phyloP scores from a whole-genome alignment of 1,140 invertebrate genomes.

The Drosophila tani region DNA sequence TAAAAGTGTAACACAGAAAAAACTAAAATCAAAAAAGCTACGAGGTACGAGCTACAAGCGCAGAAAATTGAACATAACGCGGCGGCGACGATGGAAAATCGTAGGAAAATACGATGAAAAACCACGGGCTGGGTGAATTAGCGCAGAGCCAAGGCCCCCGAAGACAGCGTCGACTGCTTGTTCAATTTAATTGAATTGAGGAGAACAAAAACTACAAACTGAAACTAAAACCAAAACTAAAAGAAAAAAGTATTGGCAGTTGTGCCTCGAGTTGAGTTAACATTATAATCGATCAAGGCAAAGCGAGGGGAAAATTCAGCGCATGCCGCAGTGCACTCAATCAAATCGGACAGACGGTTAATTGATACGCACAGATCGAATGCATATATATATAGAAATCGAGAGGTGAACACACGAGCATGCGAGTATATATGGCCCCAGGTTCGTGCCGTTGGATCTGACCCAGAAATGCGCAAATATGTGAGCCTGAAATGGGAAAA shows the following conservation, averaged over 20 bases:
- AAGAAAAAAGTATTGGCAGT: constrained; percentile 44
- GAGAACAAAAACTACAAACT: constrained; percentile 43
- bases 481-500: constrained; percentile 56
- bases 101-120: constrained; percentile 43
- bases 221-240: constrained; percentile 37
- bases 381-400: constrained; percentile 14
- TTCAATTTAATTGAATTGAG: constrained; percentile 79
- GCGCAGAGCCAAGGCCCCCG: constrained; percentile 67
- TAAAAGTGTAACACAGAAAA: constrained; percentile 38
- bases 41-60: constrained; percentile 65
- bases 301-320: constrained; percentile 71
- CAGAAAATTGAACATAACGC: constrained; percentile 77
- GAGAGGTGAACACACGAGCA: constrained; percentile 25
- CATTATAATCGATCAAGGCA: constrained; percentile 83
- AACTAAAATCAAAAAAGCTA: constrained; percentile 32
- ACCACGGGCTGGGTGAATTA: constrained; percentile 70
- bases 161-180: constrained; percentile 59
- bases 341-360: constrained; percentile 68
- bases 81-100: constrained; percentile 46
- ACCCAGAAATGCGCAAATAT: constrained; percentile 67
- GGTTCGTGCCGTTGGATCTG: constrained; percentile 62
- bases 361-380: constrained; percentile 75
- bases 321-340: constrained; percentile 70
- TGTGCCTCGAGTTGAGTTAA: constrained; percentile 62
- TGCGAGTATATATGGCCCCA: constrained; percentile 41